Percentiles rank a stretch among this genome's conserved stretches.
Conservation (phyloP, 2,797 vertebrate genomes). For the Xerus rutilus region DNA sequence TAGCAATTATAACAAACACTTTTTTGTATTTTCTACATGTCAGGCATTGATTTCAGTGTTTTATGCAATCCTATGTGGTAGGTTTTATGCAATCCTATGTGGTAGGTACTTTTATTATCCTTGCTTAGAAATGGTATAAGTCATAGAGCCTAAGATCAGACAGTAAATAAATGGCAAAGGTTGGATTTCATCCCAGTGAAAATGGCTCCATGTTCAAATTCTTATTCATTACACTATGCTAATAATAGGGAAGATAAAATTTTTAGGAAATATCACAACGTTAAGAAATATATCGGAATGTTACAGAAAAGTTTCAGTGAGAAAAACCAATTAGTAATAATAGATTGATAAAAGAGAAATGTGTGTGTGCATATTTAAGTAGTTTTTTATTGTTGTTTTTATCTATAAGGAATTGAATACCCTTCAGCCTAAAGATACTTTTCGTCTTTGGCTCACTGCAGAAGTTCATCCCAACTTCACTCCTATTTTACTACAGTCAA, state of each 20-base stretch:
- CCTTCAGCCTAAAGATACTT: conserved; percentile 94
- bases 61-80: neutral
- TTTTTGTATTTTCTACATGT: neutral
- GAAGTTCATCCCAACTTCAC: conserved; percentile 97
- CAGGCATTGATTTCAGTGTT: neutral
- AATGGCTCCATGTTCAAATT: neutral
- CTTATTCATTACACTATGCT: neutral
- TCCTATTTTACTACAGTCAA: conserved; percentile 96
- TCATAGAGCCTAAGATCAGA: neutral
- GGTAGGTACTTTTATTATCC: neutral
- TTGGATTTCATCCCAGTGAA: neutral
- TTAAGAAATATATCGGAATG: conserved; percentile 29
- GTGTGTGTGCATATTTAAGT: neutral
- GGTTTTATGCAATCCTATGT: neutral
- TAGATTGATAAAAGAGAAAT: conserved; percentile 29
- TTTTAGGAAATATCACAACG: neutral
- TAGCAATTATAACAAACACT: neutral
- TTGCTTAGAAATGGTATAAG: neutral
- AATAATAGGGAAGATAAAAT: neutral
- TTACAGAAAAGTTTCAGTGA: neutral
- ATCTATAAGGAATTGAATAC: conserved; percentile 93
- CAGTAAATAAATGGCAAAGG: neutral
- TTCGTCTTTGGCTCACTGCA: conserved; percentile 97
- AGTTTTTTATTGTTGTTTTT: conserved; percentile 46
- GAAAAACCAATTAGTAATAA: neutral